Percentiles rank a stretch among this genome's conserved stretches.
These are phyloP conservation scores for Lissocephala sabroskyi DNA, from an alignment of 2,888 invertebrate genomes.

Conservation along the genomic window DNA sequence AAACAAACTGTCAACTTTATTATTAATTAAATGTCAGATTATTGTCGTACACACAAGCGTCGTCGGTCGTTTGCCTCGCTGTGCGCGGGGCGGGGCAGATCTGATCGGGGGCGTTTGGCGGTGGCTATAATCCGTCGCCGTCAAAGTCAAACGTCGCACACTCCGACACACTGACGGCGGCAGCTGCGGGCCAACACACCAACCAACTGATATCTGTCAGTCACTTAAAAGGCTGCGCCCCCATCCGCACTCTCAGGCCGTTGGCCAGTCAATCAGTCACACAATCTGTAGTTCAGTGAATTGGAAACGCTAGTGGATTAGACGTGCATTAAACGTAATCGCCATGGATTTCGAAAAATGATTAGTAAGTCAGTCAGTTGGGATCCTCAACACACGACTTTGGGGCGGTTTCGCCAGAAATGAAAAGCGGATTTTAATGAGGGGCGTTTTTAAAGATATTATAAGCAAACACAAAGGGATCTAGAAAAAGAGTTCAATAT, in stretches of 20 bases:
- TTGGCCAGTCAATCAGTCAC: conserved; percentile 3
- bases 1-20: conserved; percentile 67
- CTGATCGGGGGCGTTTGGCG: no score
- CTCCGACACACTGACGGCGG: conserved; percentile 44
- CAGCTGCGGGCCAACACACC: no score
- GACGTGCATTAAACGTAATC: conserved; percentile 46
- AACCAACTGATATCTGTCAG: conserved; percentile 37
- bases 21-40: conserved; percentile 70
- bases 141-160: conserved; percentile 44
- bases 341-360: conserved; percentile 42
- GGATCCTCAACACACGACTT: no score
- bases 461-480: no score
- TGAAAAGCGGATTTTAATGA: no score
- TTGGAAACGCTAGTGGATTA: conserved; percentile 46
- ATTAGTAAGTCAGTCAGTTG: conserved; percentile 32
- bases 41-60: conserved; percentile 32
- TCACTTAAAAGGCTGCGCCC: conserved; percentile 39
- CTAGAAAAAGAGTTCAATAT: no score
- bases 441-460: no score
- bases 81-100: no score
- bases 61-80: no score
- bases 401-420: no score
- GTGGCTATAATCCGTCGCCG: conserved; percentile 34
- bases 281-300: conserved; percentile 41
- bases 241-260: conserved; percentile 1